Evolutionary conservation across 2,113 vertebrate species (phyloP), one percentile per base, ranked within the genome.

Genomic region (Acanthisitta chloris): DNA sequence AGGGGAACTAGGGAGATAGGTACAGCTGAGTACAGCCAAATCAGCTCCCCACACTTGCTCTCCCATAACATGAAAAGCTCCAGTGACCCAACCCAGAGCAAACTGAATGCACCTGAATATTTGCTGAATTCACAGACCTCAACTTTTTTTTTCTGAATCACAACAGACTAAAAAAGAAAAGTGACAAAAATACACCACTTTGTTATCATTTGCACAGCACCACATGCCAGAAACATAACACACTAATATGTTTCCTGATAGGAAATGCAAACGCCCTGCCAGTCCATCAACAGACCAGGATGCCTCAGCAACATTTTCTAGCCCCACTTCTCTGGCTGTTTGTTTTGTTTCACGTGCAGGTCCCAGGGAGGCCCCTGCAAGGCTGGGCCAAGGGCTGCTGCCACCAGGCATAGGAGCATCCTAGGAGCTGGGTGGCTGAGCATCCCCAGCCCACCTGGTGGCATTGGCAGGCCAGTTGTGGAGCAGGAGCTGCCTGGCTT

Each of bases 401-500:
- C 31, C 17, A 21, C 26, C 9, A 52, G 48, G 29, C 2, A 0
- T 7, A 45, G 33, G 15, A 93, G 55, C 29, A 84, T 65, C 33
- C 17, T 0, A 0, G 19, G 23, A 78, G 26, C 0, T 0, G 34
- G 17, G 20, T 29, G 28, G 24, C 11, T 0, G 3, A 72, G 24
- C 49, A 58, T 36, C 19, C 45, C 46, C 46, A 78, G n/a, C 28
- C 29, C 0, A 0, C 18, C 72, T 4, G 3, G 12, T 38, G 1
- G 4, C 62, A 34, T 11, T 0, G 3, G 18, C 33, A 61, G 33
- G 45, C 40, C 33, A 62, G 11, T 12, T 25, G 26, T 49, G 69
- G 42, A 78, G 42, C 57, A 12, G 51, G 21, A 77, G 40, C 52
- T 71, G 54, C 20, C 28, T 49, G 45, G 21, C 33, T 91, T 58